These are phyloP conservation scores for Athetis lepigone DNA, from an alignment of 2,888 invertebrate species.

Conservation along the genomic window DNA sequence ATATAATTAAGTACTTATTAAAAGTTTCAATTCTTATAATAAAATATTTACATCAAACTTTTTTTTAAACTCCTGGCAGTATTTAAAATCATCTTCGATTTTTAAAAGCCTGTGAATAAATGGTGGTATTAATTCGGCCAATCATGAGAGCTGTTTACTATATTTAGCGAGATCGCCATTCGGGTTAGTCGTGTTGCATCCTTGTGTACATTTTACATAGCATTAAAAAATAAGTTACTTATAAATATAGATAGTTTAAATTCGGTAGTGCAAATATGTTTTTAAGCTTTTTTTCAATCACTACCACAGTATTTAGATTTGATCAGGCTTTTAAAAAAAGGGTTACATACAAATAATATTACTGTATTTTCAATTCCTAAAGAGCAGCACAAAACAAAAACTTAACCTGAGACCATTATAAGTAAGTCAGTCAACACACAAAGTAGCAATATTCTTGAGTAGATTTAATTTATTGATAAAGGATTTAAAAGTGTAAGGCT, in stretches of 20 bases:
- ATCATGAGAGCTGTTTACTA: too few relatives aligned
- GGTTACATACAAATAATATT: neutral
- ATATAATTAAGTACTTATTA: constrained; percentile 25
- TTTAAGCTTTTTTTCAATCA: too few relatives aligned
- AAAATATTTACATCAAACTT: constrained; percentile 35
- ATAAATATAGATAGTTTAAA: too few relatives aligned
- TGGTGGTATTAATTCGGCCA: too few relatives aligned
- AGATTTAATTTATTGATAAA: neutral
- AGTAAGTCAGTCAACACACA: neutral
- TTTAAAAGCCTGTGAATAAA: neutral
- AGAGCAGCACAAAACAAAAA: constrained; percentile 32
- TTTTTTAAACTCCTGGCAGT: constrained; percentile 25
- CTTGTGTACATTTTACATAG: too few relatives aligned
- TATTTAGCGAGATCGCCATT: too few relatives aligned
- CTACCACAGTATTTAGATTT: too few relatives aligned
- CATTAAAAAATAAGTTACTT: too few relatives aligned
- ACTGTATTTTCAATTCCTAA: neutral
- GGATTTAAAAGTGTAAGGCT: neutral
- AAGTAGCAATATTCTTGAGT: neutral
- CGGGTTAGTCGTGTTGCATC: too few relatives aligned
- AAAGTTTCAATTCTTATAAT: constrained; percentile 9
- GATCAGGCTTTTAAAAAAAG: neutral
- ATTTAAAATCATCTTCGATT: neutral
- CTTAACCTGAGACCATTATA: constrained; percentile 35
- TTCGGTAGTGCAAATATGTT: too few relatives aligned